Evolutionary conservation across 2,113 vertebrate genomes (phyloP).

Genomic region (Serilophus lunatus): DNA sequence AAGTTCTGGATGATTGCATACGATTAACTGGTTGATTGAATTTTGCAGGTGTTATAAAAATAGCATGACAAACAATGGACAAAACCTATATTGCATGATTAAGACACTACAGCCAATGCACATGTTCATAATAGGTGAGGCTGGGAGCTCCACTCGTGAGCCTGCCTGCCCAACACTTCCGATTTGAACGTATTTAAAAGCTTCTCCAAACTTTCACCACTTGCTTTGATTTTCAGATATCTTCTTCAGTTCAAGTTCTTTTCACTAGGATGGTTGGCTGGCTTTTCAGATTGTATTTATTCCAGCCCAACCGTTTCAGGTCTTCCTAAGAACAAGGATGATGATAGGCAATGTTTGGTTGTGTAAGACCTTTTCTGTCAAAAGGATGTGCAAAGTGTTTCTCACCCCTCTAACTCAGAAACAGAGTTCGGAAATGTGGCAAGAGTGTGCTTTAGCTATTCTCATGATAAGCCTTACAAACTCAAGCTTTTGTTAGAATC

Average conservation of each 20-base stretch:
- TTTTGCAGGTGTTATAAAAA: slow-evolving; percentile 58
- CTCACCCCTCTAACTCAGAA: not conserved
- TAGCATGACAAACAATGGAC: slow-evolving; percentile 30
- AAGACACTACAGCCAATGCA: not conserved
- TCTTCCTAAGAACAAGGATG: not conserved
- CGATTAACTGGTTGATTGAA: slow-evolving; percentile 65
- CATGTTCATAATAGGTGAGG: not conserved
- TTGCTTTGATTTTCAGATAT: slow-evolving; percentile 7
- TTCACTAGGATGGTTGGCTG: not conserved
- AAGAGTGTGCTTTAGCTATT: not conserved
- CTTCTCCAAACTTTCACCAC: not conserved
- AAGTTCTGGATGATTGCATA: slow-evolving; percentile 56
- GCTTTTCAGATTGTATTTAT: slow-evolving; percentile 47
- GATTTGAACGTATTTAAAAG: not conserved
- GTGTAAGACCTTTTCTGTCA: not conserved
- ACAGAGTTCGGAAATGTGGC: not conserved
- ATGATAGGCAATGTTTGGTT: not conserved
- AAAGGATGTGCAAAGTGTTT: not conserved
- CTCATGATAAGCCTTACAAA: not conserved
- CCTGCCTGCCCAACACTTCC: not conserved
- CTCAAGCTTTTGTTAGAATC: not conserved
- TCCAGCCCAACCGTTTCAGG: not conserved
- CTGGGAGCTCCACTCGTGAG: not conserved
- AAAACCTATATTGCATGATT: not conserved
- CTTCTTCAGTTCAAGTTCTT: not conserved